phyloP scores from a whole-genome alignment of 2,797 vertebrate species.

The Sebastolobus altivelis region DNA sequence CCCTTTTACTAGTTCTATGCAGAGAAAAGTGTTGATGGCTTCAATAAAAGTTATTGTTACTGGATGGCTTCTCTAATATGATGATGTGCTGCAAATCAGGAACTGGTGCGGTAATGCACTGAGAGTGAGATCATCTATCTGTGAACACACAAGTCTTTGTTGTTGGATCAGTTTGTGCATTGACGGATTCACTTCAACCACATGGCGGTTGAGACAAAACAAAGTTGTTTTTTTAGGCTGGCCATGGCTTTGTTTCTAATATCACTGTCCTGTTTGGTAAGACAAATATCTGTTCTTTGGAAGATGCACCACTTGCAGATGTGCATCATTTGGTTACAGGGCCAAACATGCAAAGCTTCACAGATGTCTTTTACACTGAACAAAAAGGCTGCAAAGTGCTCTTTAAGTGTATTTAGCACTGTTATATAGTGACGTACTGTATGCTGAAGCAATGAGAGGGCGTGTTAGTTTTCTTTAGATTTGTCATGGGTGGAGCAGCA shows the following conservation, averaged over 20 bases:
- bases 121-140: conserved; percentile 67
- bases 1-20: not conserved
- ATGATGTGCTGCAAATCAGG: conserved; percentile 38
- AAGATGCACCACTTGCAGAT: not conserved
- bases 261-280: not conserved
- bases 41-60: not conserved
- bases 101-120: conserved; percentile 46
- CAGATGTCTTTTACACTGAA: not conserved
- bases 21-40: not conserved
- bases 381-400: not conserved
- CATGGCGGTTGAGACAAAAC: not conserved
- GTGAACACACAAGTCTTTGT: conserved; percentile 69
- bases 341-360: not conserved
- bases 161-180: conserved; percentile 36
- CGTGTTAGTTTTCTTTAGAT: conserved; percentile 59
- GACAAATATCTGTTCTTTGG: not conserved
- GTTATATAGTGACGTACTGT: not conserved
- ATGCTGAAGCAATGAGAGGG: conserved; percentile 17
- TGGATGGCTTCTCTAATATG: conserved; percentile 23
- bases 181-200: conserved; percentile 14
- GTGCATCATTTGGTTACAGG: not conserved
- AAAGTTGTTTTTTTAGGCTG: not conserved
- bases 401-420: not conserved
- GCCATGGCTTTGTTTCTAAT: not conserved
- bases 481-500: conserved; percentile 64